Percentiles rank a stretch among this genome's conserved stretches.
These are phyloP conservation scores for Laticauda colubrina DNA, from an alignment of 2,113 vertebrate genomes.

Conservation along the genomic window DNA sequence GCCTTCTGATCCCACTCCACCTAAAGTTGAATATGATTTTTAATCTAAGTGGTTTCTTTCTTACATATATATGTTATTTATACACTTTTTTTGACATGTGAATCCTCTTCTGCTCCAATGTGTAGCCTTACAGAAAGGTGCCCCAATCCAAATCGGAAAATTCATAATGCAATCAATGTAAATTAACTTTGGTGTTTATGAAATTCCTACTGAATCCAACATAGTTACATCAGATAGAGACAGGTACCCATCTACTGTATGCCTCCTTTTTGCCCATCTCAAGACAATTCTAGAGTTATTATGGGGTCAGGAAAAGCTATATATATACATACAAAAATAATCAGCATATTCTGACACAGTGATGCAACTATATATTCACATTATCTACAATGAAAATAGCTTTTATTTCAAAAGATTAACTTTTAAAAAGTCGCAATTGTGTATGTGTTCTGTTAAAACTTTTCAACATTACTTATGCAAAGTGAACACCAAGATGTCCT, in stretches of 20 bases:
- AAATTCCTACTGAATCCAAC: background rate
- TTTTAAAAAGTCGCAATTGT: background rate
- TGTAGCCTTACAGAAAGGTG: background rate
- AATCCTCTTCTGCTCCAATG: background rate
- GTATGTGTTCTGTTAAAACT: background rate
- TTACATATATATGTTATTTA: background rate
- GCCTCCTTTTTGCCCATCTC: background rate
- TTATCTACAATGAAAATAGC: background rate
- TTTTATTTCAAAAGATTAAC: background rate
- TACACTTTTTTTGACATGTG: background rate
- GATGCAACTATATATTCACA: slow-evolving; percentile 1
- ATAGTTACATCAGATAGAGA: background rate
- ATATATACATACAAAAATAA: slow-evolving; percentile 27
- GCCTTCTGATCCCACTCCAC: background rate
- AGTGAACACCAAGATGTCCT: background rate
- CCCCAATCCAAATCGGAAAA: background rate
- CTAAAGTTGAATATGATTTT: background rate
- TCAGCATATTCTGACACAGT: background rate
- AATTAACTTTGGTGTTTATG: background rate
- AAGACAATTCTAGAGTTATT: background rate
- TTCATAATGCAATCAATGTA: background rate
- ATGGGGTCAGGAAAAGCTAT: background rate
- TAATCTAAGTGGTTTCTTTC: background rate
- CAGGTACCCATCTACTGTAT: background rate
- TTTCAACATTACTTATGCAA: background rate